These are phyloP conservation scores for Gopherus flavomarginatus DNA, from an alignment of 2,113 vertebrate genomes.

Conservation along the genomic window DNA sequence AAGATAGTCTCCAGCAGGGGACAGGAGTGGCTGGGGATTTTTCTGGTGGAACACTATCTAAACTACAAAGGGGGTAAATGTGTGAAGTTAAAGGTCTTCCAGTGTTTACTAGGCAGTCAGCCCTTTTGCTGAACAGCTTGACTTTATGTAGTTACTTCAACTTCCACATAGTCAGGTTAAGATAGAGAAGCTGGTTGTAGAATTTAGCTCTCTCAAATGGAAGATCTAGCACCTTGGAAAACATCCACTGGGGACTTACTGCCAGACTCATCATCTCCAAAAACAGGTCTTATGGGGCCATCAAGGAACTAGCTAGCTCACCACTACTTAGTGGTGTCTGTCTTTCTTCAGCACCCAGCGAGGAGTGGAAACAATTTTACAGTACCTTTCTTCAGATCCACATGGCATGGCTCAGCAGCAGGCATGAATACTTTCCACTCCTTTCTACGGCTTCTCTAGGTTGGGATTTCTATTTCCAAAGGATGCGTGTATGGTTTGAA, in stretches of 20 bases:
- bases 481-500: neutral
- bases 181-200: neutral
- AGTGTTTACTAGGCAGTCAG: neutral
- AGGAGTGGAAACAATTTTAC: neutral
- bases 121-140: neutral
- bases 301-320: neutral
- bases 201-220: neutral
- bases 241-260: neutral
- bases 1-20: neutral
- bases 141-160: neutral
- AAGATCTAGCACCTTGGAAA: neutral
- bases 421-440: neutral
- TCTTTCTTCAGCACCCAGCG: neutral
- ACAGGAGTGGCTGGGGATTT: neutral
- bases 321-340: fast-evolving
- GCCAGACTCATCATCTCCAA: neutral
- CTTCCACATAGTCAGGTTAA: neutral
- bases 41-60: neutral
- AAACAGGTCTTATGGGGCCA: neutral
- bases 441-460: too few relatives aligned
- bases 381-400: neutral
- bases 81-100: neutral
- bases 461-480: too few relatives aligned
- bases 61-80: neutral
- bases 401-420: neutral